Evolutionary conservation across 2,888 invertebrate genomes (phyloP).

Genomic region (Eupithecia centaureata): DNA sequence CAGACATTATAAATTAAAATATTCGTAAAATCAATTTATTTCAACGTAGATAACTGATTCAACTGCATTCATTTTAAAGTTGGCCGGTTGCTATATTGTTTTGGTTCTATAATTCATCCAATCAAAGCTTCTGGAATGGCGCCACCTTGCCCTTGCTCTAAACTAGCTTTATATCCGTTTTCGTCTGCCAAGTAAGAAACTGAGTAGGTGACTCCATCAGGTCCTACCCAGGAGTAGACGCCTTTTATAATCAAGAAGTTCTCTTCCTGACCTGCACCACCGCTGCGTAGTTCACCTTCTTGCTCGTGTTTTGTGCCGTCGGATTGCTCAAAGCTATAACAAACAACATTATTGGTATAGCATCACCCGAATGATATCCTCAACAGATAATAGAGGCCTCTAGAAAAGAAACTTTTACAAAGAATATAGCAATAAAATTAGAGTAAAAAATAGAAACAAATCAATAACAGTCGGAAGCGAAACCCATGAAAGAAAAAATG

Average conservation of each 20-base stretch:
- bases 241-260: conserved; percentile 63
- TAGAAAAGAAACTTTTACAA: too few relatives aligned
- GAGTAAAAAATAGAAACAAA: too few relatives aligned
- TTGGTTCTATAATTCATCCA: background rate
- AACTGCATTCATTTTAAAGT: background rate
- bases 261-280: conserved; percentile 49
- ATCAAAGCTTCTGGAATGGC: conserved; percentile 42
- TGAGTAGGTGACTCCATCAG: conserved; percentile 72
- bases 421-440: too few relatives aligned
- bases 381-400: too few relatives aligned
- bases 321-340: conserved; percentile 66
- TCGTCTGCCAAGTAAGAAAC: conserved; percentile 77
- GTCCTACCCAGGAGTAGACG: conserved; percentile 65
- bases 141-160: conserved; percentile 54
- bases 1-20: background rate
- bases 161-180: conserved; percentile 70
- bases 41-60: background rate
- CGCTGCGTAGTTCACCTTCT: conserved; percentile 63
- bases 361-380: background rate
- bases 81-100: background rate
- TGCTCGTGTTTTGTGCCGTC: conserved; percentile 74
- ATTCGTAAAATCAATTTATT: background rate
- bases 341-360: background rate
- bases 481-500: too few relatives aligned
- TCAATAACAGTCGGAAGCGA: too few relatives aligned